Conservation (phyloP, 2,113 vertebrate species). For the Labrus mixtus region DNA sequence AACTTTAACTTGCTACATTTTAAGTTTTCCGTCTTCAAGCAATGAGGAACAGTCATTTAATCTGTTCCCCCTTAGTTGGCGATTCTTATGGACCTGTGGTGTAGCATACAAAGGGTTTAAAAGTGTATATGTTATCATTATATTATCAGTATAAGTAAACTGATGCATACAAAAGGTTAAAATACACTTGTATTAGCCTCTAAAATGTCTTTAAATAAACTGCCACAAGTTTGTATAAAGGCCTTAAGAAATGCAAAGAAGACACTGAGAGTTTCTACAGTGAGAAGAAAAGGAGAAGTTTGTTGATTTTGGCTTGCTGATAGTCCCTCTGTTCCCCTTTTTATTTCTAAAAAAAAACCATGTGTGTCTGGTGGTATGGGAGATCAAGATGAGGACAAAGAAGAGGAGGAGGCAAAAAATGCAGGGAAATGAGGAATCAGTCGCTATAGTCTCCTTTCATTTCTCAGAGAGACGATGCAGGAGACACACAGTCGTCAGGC, state of each 20-base stretch:
- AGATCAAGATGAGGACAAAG: slow-evolving; percentile 30
- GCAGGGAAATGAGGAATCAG: slow-evolving; percentile 14
- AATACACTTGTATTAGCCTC: not conserved
- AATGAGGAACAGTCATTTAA: too few species aligned
- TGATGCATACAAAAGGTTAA: not conserved
- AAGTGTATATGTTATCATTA: too few species aligned
- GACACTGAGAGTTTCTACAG: not conserved
- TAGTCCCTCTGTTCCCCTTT: slow-evolving; percentile 1
- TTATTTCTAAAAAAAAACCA: slow-evolving; percentile 19
- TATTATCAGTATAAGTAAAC: too few species aligned
- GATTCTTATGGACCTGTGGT: too few species aligned
- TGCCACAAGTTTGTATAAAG: not conserved
- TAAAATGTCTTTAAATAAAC: not conserved
- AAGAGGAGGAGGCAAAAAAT: slow-evolving; percentile 29
- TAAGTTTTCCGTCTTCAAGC: too few species aligned
- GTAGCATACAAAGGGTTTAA: too few species aligned
- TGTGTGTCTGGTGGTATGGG: slow-evolving; percentile 25
- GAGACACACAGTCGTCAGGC: slow-evolving; percentile 65
- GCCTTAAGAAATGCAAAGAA: not conserved
- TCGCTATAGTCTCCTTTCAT: slow-evolving; percentile 39
- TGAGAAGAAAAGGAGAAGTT: slow-evolving; percentile 3
- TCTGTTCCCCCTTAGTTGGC: too few species aligned
- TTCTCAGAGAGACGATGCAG: slow-evolving; percentile 51
- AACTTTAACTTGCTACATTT: too few species aligned
- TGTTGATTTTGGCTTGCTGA: slow-evolving; percentile 4